Conservation (phyloP, 1,140 invertebrate genomes). For the Hestina assimilis region DNA sequence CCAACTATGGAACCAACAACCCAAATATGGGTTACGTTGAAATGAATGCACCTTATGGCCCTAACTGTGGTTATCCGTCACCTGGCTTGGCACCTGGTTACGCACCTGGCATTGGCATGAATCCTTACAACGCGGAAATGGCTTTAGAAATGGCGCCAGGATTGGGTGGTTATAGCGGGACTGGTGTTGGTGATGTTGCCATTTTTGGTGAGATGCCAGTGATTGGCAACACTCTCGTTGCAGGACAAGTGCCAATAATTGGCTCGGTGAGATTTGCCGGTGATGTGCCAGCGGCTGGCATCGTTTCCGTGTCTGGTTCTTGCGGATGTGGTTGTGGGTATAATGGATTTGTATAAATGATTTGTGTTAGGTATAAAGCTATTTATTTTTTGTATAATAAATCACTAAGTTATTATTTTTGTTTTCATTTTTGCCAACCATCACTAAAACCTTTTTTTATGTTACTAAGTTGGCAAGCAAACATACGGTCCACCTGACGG, state of each 20-base stretch:
- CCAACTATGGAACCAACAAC: background rate
- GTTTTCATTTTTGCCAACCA: background rate
- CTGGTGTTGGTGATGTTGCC: constrained; percentile 30
- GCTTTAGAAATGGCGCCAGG: background rate
- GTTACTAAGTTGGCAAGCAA: background rate
- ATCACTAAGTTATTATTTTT: background rate
- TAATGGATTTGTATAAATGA: background rate
- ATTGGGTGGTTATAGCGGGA: constrained; percentile 22
- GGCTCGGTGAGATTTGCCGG: constrained; percentile 24
- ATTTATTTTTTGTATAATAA: background rate
- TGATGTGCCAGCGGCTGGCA: constrained; percentile 27
- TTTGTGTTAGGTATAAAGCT: background rate
- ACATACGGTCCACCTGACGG: no score
- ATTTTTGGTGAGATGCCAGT: constrained; percentile 30
- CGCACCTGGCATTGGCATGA: background rate
- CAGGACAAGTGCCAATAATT: constrained; percentile 21
- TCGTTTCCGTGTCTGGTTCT: constrained; percentile 28
- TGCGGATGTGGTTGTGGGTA: constrained; percentile 25
- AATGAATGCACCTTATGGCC: background rate
- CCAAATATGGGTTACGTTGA: background rate
- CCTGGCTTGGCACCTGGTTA: background rate
- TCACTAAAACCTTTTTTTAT: background rate
- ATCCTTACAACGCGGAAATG: background rate
- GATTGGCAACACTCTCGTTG: constrained; percentile 16
- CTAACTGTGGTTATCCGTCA: background rate